Percentiles rank a stretch among this genome's conserved stretches.
Evolutionary conservation across 1,140 invertebrate genomes (phyloP).

Genomic region (Saccostrea echinata): DNA sequence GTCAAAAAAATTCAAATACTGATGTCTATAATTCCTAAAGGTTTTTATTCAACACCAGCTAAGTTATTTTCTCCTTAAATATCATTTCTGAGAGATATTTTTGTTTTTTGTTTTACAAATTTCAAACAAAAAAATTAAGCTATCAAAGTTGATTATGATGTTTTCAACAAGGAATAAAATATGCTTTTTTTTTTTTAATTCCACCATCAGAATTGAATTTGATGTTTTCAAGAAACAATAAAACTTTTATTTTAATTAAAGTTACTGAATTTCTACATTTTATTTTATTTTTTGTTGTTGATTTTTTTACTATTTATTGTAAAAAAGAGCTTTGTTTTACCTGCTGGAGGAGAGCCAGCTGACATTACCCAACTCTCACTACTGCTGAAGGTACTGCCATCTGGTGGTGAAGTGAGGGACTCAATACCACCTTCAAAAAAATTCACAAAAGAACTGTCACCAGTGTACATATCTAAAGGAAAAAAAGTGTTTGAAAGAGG

Average conservation of each 20-base stretch:
- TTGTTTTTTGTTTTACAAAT: too few species aligned
- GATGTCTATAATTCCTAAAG: neutral
- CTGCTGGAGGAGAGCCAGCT: constrained; percentile 48
- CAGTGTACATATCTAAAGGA: constrained; percentile 1
- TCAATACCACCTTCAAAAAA: constrained; percentile 52
- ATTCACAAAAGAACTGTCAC: neutral
- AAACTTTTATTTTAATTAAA: too few species aligned
- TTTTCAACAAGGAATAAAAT: too few species aligned
- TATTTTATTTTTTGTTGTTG: neutral
- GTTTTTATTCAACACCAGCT: too few species aligned
- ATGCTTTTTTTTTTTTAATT: neutral
- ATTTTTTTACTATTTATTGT: neutral
- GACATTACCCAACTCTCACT: constrained; percentile 57
- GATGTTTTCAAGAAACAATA: too few species aligned
- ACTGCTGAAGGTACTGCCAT: constrained; percentile 56
- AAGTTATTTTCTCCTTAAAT: too few species aligned
- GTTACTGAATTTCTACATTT: too few species aligned
- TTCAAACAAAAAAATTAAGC: neutral
- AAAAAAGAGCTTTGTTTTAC: constrained; percentile 11
- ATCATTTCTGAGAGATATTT: too few species aligned
- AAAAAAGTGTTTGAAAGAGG: constrained; percentile 35
- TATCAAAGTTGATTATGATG: neutral
- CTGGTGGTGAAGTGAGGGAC: constrained; percentile 52
- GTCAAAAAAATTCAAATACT: neutral
- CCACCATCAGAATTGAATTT: neutral